Conservation (phyloP, 64 coral and sea anemone species). For the Montipora cactus region DNA sequence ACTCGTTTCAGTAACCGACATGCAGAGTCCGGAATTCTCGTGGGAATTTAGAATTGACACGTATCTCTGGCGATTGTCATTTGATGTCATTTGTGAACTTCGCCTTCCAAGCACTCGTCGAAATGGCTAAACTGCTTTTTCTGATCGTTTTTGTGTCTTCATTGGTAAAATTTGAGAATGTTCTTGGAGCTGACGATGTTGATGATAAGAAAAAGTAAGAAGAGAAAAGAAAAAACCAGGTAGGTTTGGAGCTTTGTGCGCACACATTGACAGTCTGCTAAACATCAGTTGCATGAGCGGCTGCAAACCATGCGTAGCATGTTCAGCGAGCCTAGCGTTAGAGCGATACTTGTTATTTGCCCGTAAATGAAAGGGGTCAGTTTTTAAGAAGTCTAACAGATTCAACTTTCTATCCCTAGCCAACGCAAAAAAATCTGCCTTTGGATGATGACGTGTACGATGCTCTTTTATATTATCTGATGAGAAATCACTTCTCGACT, state of each 20-base stretch:
- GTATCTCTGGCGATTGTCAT: too few species aligned
- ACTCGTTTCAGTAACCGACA: too few species aligned
- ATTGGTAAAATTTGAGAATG: neutral
- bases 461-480: neutral
- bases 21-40: too few species aligned
- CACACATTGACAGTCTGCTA: neutral
- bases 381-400: neutral
- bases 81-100: neutral
- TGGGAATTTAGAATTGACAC: too few species aligned
- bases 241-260: neutral
- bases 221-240: neutral
- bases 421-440: neutral
- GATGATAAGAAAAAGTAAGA: neutral
- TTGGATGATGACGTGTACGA: neutral
- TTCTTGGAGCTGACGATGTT: neutral
- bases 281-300: too few species aligned
- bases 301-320: neutral
- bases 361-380: too few species aligned
- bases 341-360: too few species aligned
- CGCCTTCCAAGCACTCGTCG: neutral
- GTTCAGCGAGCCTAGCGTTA: neutral
- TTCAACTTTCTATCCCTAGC: neutral
- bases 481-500: neutral
- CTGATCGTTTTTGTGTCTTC: too few species aligned
- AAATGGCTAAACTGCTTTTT: neutral